phyloP scores from a whole-genome alignment of 1,140 invertebrate species.

The Diploscapter pachys region DNA sequence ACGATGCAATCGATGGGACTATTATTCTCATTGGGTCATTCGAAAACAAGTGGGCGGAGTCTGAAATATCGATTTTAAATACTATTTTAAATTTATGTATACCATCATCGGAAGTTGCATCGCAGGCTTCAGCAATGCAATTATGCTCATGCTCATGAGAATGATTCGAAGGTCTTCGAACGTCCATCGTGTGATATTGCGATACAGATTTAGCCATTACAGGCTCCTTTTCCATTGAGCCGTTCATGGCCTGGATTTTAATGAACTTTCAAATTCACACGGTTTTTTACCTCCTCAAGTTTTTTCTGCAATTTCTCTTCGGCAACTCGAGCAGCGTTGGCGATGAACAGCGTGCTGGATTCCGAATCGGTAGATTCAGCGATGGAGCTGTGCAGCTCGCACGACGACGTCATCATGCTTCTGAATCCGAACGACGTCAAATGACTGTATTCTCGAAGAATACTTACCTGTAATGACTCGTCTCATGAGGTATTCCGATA shows the following conservation, averaged over 20 bases:
- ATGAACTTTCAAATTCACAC: neutral
- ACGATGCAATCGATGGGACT: too few relatives aligned
- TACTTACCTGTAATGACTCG: conserved; percentile 20
- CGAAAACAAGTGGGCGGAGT: too few relatives aligned
- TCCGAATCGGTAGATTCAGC: too few relatives aligned
- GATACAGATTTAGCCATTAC: conserved; percentile 15
- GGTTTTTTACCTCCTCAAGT: conserved; percentile 17
- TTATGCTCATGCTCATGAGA: conserved; percentile 21
- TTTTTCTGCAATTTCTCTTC: conserved; percentile 15
- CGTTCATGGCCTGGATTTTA: conserved; percentile 8
- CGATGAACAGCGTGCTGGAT: too few relatives aligned
- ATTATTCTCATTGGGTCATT: too few relatives aligned
- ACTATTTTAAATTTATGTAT: neutral
- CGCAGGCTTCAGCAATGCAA: conserved; percentile 25
- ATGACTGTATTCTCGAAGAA: neutral
- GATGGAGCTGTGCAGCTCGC: too few relatives aligned
- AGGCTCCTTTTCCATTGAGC: conserved; percentile 17
- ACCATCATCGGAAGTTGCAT: conserved; percentile 13
- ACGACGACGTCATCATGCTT: too few relatives aligned
- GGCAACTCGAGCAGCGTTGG: neutral
- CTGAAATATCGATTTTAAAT: too few relatives aligned
- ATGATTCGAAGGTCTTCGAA: neutral
- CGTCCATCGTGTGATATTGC: conserved; percentile 23
- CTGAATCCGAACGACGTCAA: too few relatives aligned
- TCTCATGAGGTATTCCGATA: conserved; percentile 27